A percentile compares a stretch with the other conserved stretches of the same genome.
Evolutionary conservation across 2,113 vertebrate species (phyloP).

Genomic region (Sinosuthora webbiana): DNA sequence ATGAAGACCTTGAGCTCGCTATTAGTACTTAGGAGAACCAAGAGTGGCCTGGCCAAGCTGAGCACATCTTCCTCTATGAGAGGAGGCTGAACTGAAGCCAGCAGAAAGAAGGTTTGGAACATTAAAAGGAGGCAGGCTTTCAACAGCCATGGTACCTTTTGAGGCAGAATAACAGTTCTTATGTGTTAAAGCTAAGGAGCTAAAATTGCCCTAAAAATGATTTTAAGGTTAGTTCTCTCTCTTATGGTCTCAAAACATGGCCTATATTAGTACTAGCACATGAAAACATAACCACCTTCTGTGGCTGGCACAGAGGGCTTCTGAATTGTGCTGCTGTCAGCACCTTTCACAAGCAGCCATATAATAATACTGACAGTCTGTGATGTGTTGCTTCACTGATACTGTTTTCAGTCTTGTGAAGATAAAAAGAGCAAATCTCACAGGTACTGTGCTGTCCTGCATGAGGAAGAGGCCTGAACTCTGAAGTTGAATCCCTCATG

Average conservation of each 20-base stretch:
- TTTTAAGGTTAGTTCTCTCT: neutral
- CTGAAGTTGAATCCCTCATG: neutral
- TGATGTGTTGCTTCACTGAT: neutral
- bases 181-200: neutral
- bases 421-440: neutral
- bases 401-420: neutral
- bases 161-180: neutral
- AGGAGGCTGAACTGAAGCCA: neutral
- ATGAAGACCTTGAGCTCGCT: neutral
- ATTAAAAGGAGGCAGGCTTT: neutral
- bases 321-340: neutral
- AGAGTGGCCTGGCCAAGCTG: neutral
- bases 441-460: neutral
- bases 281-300: neutral
- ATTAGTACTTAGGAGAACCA: neutral
- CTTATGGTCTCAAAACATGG: neutral
- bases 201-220: neutral
- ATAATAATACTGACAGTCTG: neutral
- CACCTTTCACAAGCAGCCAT: neutral
- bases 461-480: neutral
- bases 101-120: neutral
- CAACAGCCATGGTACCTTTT: neutral
- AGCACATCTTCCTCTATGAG: neutral
- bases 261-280: neutral
- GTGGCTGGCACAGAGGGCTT: neutral